A percentile compares a stretch with the other conserved stretches of the same genome.
These are phyloP conservation scores for Corythaeola cristata DNA, from an alignment of 2,113 vertebrate genomes.

Conservation along the genomic window DNA sequence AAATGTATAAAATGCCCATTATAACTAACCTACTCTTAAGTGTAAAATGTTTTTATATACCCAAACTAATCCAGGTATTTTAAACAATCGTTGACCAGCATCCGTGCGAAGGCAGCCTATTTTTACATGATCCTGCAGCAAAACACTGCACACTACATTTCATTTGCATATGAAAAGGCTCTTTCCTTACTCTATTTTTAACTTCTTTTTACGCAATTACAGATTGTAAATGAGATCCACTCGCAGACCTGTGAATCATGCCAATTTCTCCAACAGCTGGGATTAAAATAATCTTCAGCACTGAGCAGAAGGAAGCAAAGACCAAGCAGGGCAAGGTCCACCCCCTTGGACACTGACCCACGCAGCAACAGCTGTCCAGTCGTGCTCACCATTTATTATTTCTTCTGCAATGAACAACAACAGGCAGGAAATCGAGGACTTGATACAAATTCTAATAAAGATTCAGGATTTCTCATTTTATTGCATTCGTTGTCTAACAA, in stretches of 20 bases:
- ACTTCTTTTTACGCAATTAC: not conserved
- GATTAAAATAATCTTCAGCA: not conserved
- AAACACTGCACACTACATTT: not conserved
- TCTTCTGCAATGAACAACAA: not conserved
- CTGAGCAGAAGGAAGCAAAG: not conserved
- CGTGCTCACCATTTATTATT: not conserved
- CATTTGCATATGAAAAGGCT: not conserved
- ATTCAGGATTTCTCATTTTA: constrained; percentile 76
- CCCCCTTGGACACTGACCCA: not conserved
- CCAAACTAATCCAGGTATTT: not conserved
- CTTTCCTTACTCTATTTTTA: not conserved
- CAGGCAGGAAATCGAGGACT: constrained; percentile 21
- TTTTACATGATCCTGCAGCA: not conserved
- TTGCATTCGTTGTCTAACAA: constrained; percentile 87
- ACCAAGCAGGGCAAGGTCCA: not conserved
- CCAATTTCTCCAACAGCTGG: not conserved
- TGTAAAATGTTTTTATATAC: not conserved
- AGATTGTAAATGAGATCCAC: not conserved
- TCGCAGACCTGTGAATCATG: not conserved
- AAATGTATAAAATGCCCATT: not conserved
- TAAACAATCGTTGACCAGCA: not conserved
- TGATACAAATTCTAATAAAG: constrained; percentile 24
- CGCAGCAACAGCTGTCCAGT: not conserved
- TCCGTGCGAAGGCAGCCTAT: not conserved
- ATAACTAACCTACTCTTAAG: not conserved